Evolutionary conservation across 2,797 vertebrate species (phyloP).

Genomic region (Jordanella pulchra): DNA sequence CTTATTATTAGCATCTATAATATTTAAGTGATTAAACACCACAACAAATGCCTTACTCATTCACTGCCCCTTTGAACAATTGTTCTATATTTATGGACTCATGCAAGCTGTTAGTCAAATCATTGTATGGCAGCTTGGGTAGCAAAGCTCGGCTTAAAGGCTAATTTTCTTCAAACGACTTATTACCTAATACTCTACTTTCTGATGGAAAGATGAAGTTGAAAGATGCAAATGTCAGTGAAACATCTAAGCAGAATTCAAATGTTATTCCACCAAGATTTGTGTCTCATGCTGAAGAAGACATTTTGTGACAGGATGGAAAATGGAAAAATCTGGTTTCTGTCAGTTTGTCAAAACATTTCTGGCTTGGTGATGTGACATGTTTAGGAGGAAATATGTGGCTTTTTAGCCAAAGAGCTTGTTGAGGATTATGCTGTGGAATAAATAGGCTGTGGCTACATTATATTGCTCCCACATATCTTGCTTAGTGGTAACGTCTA

Average conservation of each 20-base stretch:
- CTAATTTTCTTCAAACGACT: background rate
- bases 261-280: background rate
- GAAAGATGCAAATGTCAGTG: background rate
- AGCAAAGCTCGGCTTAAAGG: background rate
- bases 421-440: background rate
- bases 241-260: constrained; percentile 10
- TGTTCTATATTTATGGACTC: constrained; percentile 7
- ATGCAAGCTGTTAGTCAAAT: background rate
- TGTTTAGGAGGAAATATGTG: background rate
- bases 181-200: constrained; percentile 5
- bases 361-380: background rate
- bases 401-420: background rate
- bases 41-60: constrained; percentile 18
- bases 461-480: background rate
- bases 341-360: background rate
- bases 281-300: background rate
- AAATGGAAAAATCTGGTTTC: constrained; percentile 8
- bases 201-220: background rate
- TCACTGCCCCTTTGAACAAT: constrained; percentile 11
- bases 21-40: constrained; percentile 15
- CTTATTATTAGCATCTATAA: background rate
- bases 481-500: too few species aligned
- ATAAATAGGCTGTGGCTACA: background rate
- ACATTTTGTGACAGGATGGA: background rate
- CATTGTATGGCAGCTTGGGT: constrained; percentile 1